These are phyloP conservation scores for Euproctis similis DNA, from an alignment of 2,888 invertebrate genomes.

Conservation along the genomic window DNA sequence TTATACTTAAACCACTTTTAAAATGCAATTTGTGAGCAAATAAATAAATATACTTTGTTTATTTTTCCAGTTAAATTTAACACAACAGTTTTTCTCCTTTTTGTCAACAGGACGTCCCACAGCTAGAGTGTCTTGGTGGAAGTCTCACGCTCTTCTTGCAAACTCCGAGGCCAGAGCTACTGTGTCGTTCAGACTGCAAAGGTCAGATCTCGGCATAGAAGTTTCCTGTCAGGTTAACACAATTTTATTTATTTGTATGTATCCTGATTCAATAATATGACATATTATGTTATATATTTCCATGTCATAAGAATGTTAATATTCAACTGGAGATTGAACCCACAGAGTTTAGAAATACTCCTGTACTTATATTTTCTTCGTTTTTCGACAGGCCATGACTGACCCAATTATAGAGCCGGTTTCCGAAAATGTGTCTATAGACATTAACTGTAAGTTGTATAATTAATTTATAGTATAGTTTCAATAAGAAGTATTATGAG, in stretches of 20 bases:
- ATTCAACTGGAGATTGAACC: no score
- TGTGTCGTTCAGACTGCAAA: constrained; percentile 49
- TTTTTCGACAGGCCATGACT: constrained; percentile 80
- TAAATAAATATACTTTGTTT: constrained; percentile 13
- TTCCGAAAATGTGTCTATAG: constrained; percentile 79
- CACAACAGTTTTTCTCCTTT: no score
- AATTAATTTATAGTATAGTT: no score
- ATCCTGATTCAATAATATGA: no score
- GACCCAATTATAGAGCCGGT: constrained; percentile 81
- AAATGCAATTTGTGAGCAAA: constrained; percentile 21
- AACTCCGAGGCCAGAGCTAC: constrained; percentile 72
- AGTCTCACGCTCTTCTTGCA: constrained; percentile 78
- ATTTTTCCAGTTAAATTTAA: neutral
- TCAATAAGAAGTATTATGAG: no score
- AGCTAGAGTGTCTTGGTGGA: constrained; percentile 83
- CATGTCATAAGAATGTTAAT: no score
- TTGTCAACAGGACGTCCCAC: constrained; percentile 80
- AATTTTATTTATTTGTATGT: no score
- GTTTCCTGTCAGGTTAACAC: constrained; percentile 62
- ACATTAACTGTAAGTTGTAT: constrained; percentile 76
- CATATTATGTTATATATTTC: no score
- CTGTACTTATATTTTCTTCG: constrained; percentile 35
- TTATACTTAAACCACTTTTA: no score
- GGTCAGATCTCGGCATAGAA: constrained; percentile 54
- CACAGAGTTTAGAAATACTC: no score